Conservation (phyloP, 2,113 vertebrate genomes). For the Pyxicephalus adspersus region DNA sequence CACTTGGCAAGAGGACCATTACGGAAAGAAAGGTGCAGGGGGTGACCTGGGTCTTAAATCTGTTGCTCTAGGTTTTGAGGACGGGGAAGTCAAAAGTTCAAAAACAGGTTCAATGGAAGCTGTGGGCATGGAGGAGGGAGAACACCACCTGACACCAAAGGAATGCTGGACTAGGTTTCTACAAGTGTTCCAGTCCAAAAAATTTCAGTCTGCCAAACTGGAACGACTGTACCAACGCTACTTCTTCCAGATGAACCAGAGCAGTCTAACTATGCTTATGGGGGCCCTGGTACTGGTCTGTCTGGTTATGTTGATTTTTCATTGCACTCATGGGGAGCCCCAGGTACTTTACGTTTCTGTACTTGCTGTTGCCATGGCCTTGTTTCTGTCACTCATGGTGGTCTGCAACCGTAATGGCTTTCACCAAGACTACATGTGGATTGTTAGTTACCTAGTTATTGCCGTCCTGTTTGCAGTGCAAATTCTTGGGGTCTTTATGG, state of each 20-base stretch:
- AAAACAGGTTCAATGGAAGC: conserved; percentile 54
- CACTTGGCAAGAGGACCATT: conserved; percentile 94
- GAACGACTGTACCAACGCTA: conserved; percentile 97
- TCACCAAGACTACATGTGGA: conserved; percentile 97
- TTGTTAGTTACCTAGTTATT: conserved; percentile 93
- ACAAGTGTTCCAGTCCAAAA: conserved; percentile 92
- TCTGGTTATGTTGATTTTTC: conserved; percentile 89
- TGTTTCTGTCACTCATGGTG: conserved; percentile 91
- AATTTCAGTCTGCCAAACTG: conserved; percentile 93
- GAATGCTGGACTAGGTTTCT: conserved; percentile 84
- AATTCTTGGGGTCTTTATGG: conserved; percentile 81
- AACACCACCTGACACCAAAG: conserved; percentile 60
- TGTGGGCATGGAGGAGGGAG: conserved; percentile 47
- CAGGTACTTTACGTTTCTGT: conserved; percentile 76
- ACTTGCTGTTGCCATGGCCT: conserved; percentile 80
- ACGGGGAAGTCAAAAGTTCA: conserved; percentile 74
- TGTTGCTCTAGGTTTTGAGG: conserved; percentile 84
- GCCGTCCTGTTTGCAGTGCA: conserved; percentile 84
- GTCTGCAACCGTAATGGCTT: conserved; percentile 93
- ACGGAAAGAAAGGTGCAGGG: conserved; percentile 75
- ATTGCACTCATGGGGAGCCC: conserved; percentile 79
- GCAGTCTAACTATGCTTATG: conserved; percentile 95
- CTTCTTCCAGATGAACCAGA: conserved; percentile 98
- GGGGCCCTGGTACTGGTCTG: conserved; percentile 89
- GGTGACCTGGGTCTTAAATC: conserved; percentile 85